phyloP scores from a whole-genome alignment of 2,113 vertebrate species.

The Notechis scutatus region DNA sequence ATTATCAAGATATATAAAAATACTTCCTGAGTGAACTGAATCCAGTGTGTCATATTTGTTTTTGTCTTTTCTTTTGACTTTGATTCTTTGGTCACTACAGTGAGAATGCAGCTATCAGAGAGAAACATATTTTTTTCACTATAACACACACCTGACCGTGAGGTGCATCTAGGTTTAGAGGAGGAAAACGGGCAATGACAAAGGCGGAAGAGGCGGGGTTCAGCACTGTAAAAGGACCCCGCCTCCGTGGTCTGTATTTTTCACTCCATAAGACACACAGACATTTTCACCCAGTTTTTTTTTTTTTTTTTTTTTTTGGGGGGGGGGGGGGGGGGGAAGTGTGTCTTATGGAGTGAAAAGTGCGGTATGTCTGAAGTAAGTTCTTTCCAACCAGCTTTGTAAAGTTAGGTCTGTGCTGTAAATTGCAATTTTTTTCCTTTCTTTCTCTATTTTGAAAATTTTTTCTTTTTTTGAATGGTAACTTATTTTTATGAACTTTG shows the following conservation, averaged over 20 bases:
- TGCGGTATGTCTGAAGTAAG: background rate
- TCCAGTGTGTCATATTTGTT: background rate
- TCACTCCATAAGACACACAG: too few species aligned
- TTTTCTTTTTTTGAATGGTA: background rate
- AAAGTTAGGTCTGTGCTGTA: slow-evolving; percentile 12
- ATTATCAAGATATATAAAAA: background rate
- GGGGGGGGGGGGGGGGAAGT: too few species aligned
- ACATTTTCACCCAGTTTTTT: too few species aligned
- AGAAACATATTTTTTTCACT: background rate
- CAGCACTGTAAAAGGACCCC: too few species aligned
- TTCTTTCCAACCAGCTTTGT: slow-evolving; percentile 19
- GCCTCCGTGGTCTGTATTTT: too few species aligned
- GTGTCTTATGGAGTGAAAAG: too few species aligned
- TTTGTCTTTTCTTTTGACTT: fast-evolving
- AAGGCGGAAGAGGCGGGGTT: too few species aligned
- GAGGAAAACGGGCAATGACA: too few species aligned
- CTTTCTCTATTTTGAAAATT: background rate
- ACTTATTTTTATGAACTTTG: background rate
- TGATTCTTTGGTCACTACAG: background rate
- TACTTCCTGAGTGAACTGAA: background rate
- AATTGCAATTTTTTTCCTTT: background rate
- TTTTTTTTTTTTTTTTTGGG: too few species aligned
- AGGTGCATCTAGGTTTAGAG: too few species aligned
- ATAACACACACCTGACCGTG: too few species aligned
- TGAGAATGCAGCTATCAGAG: slow-evolving; percentile 19